A percentile compares a stretch with the other conserved stretches of the same genome.
Evolutionary conservation across 2,888 invertebrate species (phyloP).

Genomic region (Trissoscelio sp.): DNA sequence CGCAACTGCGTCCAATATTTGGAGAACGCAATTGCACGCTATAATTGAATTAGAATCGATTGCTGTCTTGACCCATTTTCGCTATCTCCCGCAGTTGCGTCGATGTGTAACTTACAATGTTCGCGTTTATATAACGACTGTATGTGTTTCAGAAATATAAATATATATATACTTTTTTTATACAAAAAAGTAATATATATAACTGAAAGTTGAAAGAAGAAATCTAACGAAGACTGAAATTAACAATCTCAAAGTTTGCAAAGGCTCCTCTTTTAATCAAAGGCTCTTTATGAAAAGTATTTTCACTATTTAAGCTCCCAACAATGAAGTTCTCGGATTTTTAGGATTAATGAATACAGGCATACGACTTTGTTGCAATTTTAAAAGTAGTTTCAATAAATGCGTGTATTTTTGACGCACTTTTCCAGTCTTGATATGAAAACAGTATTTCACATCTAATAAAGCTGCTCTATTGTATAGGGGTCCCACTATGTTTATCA

Average conservation of each 20-base stretch:
- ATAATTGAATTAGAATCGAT: constrained; percentile 69
- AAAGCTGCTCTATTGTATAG: no score
- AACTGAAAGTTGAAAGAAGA: constrained; percentile 14
- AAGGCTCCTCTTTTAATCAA: constrained; percentile 57
- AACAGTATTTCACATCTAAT: no score
- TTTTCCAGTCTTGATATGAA: no score
- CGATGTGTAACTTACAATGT: constrained; percentile 39
- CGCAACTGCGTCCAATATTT: constrained; percentile 61
- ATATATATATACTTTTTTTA: background rate
- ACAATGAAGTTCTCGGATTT: constrained; percentile 58
- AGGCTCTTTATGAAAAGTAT: constrained; percentile 52
- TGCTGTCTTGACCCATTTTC: constrained; percentile 65
- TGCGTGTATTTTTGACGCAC: no score
- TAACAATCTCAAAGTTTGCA: constrained; percentile 51
- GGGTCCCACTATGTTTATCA: no score
- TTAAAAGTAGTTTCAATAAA: constrained; percentile 56
- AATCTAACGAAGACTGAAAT: constrained; percentile 53
- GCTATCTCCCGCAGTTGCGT: constrained; percentile 44
- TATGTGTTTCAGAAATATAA: background rate
- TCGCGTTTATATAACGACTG: constrained; percentile 8
- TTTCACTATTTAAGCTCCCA: constrained; percentile 58
- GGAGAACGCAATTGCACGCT: constrained; percentile 66
- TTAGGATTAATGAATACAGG: constrained; percentile 65
- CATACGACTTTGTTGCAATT: constrained; percentile 51
- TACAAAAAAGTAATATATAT: background rate